phyloP scores from a whole-genome alignment of 2,113 vertebrate genomes.

The Antechinus flavipes region DNA sequence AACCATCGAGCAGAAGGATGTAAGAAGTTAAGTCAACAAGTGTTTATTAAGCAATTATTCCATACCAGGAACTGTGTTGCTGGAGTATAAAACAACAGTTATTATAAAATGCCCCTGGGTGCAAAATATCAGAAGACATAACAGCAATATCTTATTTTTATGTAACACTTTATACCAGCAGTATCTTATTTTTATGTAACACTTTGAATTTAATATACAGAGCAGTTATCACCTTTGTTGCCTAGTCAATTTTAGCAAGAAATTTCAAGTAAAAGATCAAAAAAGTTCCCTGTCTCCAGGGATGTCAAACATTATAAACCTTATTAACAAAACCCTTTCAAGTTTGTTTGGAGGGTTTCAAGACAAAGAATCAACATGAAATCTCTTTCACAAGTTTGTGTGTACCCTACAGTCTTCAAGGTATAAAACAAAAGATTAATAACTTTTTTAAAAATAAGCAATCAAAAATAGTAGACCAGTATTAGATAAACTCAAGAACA shows the following conservation, averaged over 20 bases:
- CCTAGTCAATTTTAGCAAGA: conserved; percentile 33
- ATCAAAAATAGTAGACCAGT: neutral
- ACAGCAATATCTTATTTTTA: neutral
- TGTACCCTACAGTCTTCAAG: neutral
- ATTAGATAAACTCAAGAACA: neutral
- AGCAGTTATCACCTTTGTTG: conserved; percentile 13
- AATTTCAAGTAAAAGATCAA: conserved; percentile 47
- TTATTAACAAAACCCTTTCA: neutral
- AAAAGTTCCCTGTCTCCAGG: conserved; percentile 25
- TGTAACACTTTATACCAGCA: neutral
- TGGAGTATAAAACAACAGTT: neutral
- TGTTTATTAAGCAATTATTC: neutral
- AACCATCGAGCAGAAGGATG: neutral
- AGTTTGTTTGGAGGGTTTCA: conserved; percentile 45
- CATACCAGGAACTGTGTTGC: neutral
- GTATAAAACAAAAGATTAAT: neutral
- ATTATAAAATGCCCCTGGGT: neutral
- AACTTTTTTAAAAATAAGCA: neutral
- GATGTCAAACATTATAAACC: neutral
- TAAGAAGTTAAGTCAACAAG: neutral
- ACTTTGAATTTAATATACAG: conserved; percentile 32
- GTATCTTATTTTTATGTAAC: neutral
- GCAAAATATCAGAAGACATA: neutral
- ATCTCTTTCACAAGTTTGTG: neutral
- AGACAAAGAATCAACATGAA: conserved; percentile 5